Percentiles rank a stretch among this genome's conserved stretches.
Evolutionary conservation across 1,140 invertebrate genomes (phyloP).

Genomic region (Orchesella cincta): DNA sequence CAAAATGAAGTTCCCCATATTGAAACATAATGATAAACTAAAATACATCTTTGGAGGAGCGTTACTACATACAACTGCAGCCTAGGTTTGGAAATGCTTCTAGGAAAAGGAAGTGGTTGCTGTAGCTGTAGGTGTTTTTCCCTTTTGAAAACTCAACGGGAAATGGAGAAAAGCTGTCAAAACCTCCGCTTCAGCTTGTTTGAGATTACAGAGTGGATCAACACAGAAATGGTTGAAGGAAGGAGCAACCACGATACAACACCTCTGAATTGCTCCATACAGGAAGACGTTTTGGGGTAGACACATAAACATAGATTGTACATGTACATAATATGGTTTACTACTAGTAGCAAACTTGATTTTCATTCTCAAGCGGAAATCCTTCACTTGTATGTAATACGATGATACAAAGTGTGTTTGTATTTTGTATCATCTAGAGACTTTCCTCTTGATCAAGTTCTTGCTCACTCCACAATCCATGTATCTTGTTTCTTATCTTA

Average conservation of each 20-base stretch:
- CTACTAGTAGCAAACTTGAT: constrained; percentile 3
- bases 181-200: background rate
- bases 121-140: background rate
- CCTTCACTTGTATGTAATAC: constrained; percentile 5
- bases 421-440: constrained; percentile 22
- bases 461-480: constrained; percentile 3
- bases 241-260: background rate
- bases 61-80: background rate
- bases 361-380: constrained; percentile 5
- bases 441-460: constrained; percentile 20
- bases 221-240: background rate
- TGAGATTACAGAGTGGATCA: background rate
- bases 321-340: too few relatives aligned
- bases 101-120: background rate
- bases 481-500: background rate
- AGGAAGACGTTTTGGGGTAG: background rate
- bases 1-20: background rate
- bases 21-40: too few relatives aligned
- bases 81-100: too few relatives aligned
- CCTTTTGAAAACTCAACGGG: constrained; percentile 9
- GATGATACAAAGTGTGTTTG: constrained; percentile 6
- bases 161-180: constrained; percentile 16
- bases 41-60: background rate
- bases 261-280: background rate
- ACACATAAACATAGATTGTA: too few relatives aligned